Base-by-base conservation (phyloP, 2,113 vertebrate species). In the Apodemus speciosus region DNA sequence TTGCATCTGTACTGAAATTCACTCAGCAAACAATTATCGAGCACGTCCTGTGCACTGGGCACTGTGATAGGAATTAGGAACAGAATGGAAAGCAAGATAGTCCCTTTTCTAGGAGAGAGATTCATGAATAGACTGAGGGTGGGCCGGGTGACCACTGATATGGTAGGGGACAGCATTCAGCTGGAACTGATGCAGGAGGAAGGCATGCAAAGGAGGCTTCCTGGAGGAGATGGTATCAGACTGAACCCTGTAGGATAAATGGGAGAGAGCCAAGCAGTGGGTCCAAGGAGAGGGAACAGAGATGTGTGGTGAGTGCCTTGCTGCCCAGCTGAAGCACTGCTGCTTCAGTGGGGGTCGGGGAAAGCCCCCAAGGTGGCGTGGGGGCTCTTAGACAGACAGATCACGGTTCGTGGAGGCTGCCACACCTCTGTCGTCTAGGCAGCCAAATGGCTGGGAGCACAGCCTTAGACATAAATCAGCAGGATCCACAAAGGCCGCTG, bases 401-500 rank as follows among this genome's bases (percentile, higher is more conserved):
- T n/a, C 32, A 9, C 2, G 3, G 64, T 40, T 91, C 72, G 3
- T 14, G 49, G 73, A 85, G 9, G 25, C 85, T 15, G 9, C 38
- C 25, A 1, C 2, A 16, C 81, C 18, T 14, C 27, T 30, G 72
- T 40, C 38, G 58, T 6, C 4, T 13, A 18, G 15, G 43, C 25
- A 49, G 1, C 43, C 46, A 16, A 23, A 64, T 27, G 56, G 43
- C 72, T 53, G 58, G 81, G 43, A 88, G 83, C 43, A 90, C 76
- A 85, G 6, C 18, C 49, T 58, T 77, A 94, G 68, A 68, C 8
- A 89, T 73, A 96, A 96, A 91, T 56, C 90, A 84, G 21, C 91
- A 46, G 94, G 94, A 84, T 62, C 71, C 97, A 69, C 95, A 91
- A 93, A 96, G 88, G 69, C 83, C 81, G 93, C 76, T 96, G 80